Base-by-base conservation (phyloP, 2,888 invertebrate species). In the Fragum fragum region DNA sequence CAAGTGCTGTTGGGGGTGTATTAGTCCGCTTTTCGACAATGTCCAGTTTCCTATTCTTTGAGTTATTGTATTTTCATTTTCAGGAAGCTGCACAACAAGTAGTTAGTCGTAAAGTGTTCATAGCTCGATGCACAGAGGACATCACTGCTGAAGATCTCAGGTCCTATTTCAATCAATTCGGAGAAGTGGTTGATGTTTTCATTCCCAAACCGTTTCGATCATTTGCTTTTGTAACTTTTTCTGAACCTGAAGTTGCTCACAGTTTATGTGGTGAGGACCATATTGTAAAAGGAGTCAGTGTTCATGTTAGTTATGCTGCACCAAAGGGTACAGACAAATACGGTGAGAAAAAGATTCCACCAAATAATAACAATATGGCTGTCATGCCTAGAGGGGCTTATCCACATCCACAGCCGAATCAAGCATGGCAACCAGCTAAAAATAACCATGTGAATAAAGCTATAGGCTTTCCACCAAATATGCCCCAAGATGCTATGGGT, bases 151-250 rank as follows among this genome's bases (percentile, higher is more conserved):
- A 98, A 90, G 98, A 98, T 95, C 96, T 99, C 79, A 96, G 97
- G 89, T 97, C 97, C 90, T 98, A 98, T 95, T 95, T 95, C 86
- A 96, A 97, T 76, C 97, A 97, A 95, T 98, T 96, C 95, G 98
- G 98, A 87, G 98, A 98, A 95, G 98, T 98, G 69, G 98, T 98
- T 63, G 98, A 99, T 95, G 98, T 98, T 73, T 99, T 98, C 96
- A 98, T 99, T 88, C 98, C 98, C 36, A 97, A 98, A 94, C 98
- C 98, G 78, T 98, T 98, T 95, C 91, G 95, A 57, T 94, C 95
- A 23, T 95, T 95, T 88, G 94, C 94, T n/a, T 99, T 99, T 96
- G 98, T 99, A 71, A 98, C 98, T 71, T 98, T 99, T 95, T 95
- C 97, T 92, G 98, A 98, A 94, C 97, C 98, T 28, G 97, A 98